phyloP scores from a whole-genome alignment of 1,140 invertebrate genomes.

The Pogonomyrmex barbatus region DNA sequence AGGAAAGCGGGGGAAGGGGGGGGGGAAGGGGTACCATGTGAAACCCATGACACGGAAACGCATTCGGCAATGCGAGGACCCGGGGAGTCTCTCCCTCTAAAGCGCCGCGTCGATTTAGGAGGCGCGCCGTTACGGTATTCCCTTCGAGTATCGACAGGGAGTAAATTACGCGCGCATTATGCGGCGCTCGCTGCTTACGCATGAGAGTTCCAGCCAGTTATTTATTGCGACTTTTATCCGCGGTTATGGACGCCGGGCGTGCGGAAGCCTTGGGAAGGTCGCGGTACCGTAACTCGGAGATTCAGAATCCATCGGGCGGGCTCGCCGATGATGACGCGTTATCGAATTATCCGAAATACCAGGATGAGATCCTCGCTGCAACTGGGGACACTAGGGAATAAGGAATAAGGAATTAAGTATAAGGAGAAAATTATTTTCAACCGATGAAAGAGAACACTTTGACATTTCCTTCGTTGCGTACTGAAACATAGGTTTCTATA shows the following conservation, averaged over 20 bases:
- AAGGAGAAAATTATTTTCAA: too few species aligned
- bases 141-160: slow-evolving; percentile 55
- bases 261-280: neutral
- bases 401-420: too few species aligned
- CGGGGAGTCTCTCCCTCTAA: slow-evolving; percentile 34
- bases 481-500: too few species aligned
- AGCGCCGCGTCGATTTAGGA: slow-evolving; percentile 65
- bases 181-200: slow-evolving; percentile 51
- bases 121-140: slow-evolving; percentile 40
- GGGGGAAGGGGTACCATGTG: neutral
- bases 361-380: neutral
- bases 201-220: slow-evolving; percentile 44
- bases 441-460: too few species aligned
- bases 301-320: neutral
- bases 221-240: slow-evolving; percentile 71
- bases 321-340: slow-evolving; percentile 19
- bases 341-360: slow-evolving; percentile 6
- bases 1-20: too few species aligned
- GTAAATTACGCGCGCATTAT: slow-evolving; percentile 72
- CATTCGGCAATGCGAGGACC: slow-evolving; percentile 3
- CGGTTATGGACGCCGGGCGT: slow-evolving; percentile 38
- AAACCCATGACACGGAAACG: slow-evolving; percentile 51
- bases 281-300: slow-evolving; percentile 39
- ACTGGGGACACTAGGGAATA: neutral
- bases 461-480: too few species aligned